These are phyloP conservation scores for Micromussa lordhowensis DNA, from an alignment of 92 coral and sea anemone species.

Conservation along the genomic window DNA sequence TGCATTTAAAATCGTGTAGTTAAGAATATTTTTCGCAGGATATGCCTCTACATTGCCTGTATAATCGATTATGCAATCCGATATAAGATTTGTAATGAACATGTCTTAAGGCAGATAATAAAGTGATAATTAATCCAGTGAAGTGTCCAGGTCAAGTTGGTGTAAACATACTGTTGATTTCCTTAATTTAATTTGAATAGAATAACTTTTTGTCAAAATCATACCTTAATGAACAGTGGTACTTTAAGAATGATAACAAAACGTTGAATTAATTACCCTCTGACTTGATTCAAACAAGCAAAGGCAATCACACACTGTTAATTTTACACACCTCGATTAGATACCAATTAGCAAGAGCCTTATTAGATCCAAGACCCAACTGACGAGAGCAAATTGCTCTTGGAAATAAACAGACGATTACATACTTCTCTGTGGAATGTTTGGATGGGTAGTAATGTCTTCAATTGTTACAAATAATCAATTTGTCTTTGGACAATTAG, in stretches of 20 bases:
- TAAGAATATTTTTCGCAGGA: not conserved
- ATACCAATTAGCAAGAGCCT: not conserved
- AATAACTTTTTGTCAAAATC: not conserved
- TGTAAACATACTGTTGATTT: not conserved
- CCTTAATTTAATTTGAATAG: not conserved
- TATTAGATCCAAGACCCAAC: not conserved
- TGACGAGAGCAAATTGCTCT: not conserved
- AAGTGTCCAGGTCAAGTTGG: not conserved
- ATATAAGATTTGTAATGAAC: not conserved
- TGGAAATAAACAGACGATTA: not conserved
- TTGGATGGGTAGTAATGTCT: not conserved
- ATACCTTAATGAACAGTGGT: not conserved
- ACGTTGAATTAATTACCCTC: not conserved
- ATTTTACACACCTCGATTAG: not conserved
- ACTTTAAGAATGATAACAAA: not conserved
- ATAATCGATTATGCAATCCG: not conserved
- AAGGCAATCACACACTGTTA: not conserved
- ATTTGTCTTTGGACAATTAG: not conserved
- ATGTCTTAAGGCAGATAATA: not conserved
- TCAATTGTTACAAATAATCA: not conserved
- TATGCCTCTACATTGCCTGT: not conserved
- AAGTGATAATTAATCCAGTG: not conserved
- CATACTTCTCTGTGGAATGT: not conserved
- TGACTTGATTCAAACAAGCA: not conserved
- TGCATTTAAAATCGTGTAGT: not conserved